A percentile compares a stretch with the other conserved stretches of the same genome.
Conservation (phyloP, 2,797 vertebrate genomes). For the Mormyrops boulengeri region DNA sequence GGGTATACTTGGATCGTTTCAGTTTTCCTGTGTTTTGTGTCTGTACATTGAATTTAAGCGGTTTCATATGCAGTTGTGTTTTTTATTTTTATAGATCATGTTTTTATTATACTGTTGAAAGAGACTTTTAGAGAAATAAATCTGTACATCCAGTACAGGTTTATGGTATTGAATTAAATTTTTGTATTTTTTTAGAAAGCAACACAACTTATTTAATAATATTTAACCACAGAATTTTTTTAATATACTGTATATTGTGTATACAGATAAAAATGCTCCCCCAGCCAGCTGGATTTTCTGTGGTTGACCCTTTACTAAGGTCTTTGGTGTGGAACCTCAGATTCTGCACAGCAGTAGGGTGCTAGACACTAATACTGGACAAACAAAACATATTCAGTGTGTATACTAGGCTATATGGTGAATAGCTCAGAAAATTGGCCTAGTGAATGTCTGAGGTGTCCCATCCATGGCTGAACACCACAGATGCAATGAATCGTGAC, state of each 20-base stretch:
- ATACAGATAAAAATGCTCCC: not conserved
- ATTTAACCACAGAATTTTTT: not conserved
- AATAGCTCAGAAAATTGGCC: not conserved
- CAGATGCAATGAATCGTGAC: not conserved
- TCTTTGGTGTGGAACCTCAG: constrained; percentile 48
- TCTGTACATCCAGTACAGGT: not conserved
- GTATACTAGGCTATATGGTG: not conserved
- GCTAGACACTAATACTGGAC: constrained; percentile 51
- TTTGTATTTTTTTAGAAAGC: not conserved
- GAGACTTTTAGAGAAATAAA: constrained; percentile 10
- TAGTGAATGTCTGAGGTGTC: not conserved
- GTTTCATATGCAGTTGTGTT: not conserved
- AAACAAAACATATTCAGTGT: constrained; percentile 46
- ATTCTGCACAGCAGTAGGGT: constrained; percentile 56
- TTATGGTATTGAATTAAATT: not conserved
- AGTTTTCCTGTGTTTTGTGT: not conserved
- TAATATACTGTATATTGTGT: not conserved
- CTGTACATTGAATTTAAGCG: not conserved
- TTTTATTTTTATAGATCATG: not conserved
- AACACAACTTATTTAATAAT: not conserved
- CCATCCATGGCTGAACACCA: not conserved
- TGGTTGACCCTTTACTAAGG: constrained; percentile 43
- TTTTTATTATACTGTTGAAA: not conserved
- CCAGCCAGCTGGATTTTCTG: constrained; percentile 51
- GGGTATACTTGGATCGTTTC: not conserved